phyloP scores from a whole-genome alignment of 1,140 invertebrate genomes.

The Drosophila chauvacae region DNA sequence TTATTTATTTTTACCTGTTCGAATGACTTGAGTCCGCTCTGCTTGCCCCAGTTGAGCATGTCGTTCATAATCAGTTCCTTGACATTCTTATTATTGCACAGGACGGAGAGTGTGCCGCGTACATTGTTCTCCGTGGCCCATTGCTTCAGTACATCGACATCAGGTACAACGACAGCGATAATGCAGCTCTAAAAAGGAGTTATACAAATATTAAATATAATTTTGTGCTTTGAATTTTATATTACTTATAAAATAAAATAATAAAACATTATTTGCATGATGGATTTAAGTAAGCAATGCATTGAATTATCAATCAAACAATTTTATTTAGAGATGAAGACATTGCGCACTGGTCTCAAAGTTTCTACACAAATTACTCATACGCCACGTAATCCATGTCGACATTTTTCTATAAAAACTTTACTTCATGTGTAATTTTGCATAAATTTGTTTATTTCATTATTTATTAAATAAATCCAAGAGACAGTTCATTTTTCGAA shows the following conservation, averaged over 20 bases:
- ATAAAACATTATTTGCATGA: fast-evolving
- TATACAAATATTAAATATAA: background rate
- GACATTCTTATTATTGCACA: constrained; percentile 94
- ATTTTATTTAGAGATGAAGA: background rate
- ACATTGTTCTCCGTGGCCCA: constrained; percentile 95
- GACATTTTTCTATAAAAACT: constrained; percentile 1
- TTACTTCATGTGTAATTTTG: too few relatives aligned
- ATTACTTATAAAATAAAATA: background rate
- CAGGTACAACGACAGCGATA: constrained; percentile 97
- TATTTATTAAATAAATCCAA: background rate
- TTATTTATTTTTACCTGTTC: constrained; percentile 91
- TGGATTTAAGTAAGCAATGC: background rate
- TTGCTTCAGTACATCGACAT: constrained; percentile 95
- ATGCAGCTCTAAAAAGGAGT: constrained; percentile 91
- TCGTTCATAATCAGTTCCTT: constrained; percentile 96
- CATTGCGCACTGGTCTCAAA: background rate
- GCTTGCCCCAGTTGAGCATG: constrained; percentile 94
- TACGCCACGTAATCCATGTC: background rate
- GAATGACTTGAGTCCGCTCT: constrained; percentile 96
- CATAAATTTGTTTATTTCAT: too few relatives aligned
- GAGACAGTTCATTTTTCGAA: background rate
- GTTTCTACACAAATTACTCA: constrained; percentile 3
- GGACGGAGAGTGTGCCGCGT: constrained; percentile 93
- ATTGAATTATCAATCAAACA: background rate
- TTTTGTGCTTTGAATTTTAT: too few relatives aligned